Percentiles rank a stretch among this genome's conserved stretches.
Conservation (phyloP, 2,113 vertebrate species). For the Sorex fumeus region DNA sequence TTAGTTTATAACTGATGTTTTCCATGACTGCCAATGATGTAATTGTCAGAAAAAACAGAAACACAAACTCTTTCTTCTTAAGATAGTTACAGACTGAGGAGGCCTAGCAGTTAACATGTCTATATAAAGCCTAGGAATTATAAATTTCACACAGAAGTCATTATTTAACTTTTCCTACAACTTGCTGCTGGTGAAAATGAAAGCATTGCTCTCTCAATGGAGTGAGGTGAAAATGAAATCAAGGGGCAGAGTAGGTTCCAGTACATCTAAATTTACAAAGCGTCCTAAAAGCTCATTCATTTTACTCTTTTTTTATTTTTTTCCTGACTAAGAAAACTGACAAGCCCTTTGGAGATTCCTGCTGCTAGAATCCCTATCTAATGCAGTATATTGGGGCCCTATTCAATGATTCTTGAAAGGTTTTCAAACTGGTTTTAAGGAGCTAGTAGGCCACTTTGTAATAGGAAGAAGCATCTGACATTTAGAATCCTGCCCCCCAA, state of each 20-base stretch:
- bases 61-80: slow-evolving; percentile 69
- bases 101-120: slow-evolving; percentile 70
- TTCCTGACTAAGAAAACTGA: slow-evolving; percentile 65
- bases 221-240: slow-evolving; percentile 69
- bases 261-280: slow-evolving; percentile 22
- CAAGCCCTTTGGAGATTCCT: slow-evolving; percentile 45
- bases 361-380: slow-evolving; percentile 53
- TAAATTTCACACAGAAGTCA: slow-evolving; percentile 60
- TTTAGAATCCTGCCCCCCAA: slow-evolving; percentile 70
- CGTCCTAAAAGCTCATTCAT: slow-evolving; percentile 52
- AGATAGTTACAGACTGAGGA: slow-evolving; percentile 80
- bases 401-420: slow-evolving; percentile 63
- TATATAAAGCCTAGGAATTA: slow-evolving; percentile 52
- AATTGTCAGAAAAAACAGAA: slow-evolving; percentile 70
- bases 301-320: slow-evolving; percentile 58
- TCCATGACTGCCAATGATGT: slow-evolving; percentile 65
- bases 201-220: slow-evolving; percentile 46
- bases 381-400: background rate
- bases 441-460: slow-evolving; percentile 54
- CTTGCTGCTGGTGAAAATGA: slow-evolving; percentile 67
- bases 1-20: slow-evolving; percentile 52
- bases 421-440: slow-evolving; percentile 70
- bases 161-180: background rate
- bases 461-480: slow-evolving; percentile 71
- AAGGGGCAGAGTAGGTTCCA: background rate